Evolutionary conservation across 2,113 vertebrate genomes (phyloP).

Genomic region (Xyrauchen texanus): DNA sequence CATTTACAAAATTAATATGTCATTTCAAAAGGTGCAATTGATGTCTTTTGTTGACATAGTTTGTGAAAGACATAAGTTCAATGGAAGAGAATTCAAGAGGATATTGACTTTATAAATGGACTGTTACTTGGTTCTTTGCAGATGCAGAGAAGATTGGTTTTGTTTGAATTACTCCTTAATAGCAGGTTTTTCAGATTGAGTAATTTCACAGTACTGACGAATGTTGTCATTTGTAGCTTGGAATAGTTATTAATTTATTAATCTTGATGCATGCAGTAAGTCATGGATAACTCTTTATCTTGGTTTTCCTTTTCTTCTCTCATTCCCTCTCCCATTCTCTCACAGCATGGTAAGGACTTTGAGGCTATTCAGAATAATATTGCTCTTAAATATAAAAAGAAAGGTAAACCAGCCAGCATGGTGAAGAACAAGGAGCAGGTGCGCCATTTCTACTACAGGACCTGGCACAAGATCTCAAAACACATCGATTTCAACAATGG

Average conservation of each 20-base stretch:
- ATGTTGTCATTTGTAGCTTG: too few relatives aligned
- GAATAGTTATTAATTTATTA: background rate
- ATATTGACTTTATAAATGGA: too few relatives aligned
- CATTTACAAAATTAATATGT: too few relatives aligned
- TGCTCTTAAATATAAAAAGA: conserved; percentile 96
- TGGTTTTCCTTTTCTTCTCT: background rate
- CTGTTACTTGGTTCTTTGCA: too few relatives aligned
- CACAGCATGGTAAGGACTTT: conserved; percentile 95
- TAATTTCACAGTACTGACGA: background rate
- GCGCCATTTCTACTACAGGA: conserved; percentile 98
- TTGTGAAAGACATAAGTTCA: too few relatives aligned
- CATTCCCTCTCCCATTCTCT: background rate
- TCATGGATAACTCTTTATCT: conserved; percentile 70
- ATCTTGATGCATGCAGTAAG: conserved; percentile 86
- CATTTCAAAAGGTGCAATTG: background rate
- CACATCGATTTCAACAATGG: conserved; percentile 97
- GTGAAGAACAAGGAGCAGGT: conserved; percentile 99
- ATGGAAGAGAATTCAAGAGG: too few relatives aligned
- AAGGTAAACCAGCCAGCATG: conserved; percentile 95
- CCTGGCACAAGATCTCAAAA: conserved; percentile 99
- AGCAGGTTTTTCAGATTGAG: too few relatives aligned
- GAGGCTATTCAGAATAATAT: conserved; percentile 99
- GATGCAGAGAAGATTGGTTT: too few relatives aligned
- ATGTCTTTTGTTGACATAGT: background rate
- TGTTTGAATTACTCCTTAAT: too few relatives aligned